phyloP scores from a whole-genome alignment of 2,888 invertebrate species.

The Phorcus lineatus region DNA sequence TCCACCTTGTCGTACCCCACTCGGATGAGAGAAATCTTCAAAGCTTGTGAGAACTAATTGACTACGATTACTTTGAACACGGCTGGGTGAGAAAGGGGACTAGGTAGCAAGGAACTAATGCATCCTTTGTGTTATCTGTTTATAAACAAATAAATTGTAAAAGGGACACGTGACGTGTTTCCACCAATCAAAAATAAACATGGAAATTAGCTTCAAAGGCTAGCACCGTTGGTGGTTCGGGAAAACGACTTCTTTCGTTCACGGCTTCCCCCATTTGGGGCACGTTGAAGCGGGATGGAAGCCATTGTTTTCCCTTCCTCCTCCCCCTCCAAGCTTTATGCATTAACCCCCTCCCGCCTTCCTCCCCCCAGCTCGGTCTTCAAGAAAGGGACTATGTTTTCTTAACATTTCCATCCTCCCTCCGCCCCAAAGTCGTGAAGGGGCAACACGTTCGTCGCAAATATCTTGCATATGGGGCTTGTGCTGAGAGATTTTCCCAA shows the following conservation, averaged over 20 bases:
- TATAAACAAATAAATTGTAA: constrained; percentile 13
- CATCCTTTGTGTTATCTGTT: constrained; percentile 22
- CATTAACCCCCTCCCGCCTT: not conserved
- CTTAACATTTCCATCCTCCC: constrained; percentile 17
- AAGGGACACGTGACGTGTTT: not conserved
- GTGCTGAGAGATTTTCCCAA: not conserved
- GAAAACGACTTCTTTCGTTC: not conserved
- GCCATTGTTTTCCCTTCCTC: constrained; percentile 9
- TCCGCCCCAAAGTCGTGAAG: not conserved
- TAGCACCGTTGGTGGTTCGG: not conserved
- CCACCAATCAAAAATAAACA: constrained; percentile 21
- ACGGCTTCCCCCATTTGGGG: not conserved
- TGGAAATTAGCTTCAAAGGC: constrained; percentile 20
- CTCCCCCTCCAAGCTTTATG: too few species aligned
- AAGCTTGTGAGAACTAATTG: not conserved
- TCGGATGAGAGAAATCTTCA: constrained; percentile 2
- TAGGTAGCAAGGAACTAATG: not conserved
- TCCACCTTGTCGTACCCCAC: not conserved
- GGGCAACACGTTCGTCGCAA: not conserved
- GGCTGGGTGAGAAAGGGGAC: not conserved
- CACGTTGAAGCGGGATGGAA: not conserved
- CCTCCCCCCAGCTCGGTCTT: not conserved
- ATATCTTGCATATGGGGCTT: constrained; percentile 19
- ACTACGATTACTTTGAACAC: constrained; percentile 17
- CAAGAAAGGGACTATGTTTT: constrained; percentile 1